Percentiles rank a stretch among this genome's conserved stretches.
These are phyloP conservation scores for Ceuthmochares aereus DNA, from an alignment of 2,113 vertebrate genomes.

Conservation along the genomic window DNA sequence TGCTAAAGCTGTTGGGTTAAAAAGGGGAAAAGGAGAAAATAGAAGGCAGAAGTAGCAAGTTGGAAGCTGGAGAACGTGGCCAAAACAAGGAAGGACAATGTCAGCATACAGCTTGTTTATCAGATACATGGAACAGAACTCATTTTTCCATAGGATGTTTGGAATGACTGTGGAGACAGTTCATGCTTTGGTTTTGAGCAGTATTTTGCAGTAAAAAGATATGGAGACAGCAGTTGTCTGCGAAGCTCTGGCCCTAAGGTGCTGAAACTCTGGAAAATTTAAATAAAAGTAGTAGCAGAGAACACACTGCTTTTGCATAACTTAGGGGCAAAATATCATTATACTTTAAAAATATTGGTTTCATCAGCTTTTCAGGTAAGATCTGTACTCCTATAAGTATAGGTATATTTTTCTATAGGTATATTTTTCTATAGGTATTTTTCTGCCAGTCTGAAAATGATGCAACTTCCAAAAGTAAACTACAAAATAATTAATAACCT, in stretches of 20 bases:
- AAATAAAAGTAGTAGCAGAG: not conserved
- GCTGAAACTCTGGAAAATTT: not conserved
- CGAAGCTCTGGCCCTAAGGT: not conserved
- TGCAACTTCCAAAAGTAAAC: not conserved
- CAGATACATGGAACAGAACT: not conserved
- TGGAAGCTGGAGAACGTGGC: rapidly evolving
- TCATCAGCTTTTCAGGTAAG: not conserved
- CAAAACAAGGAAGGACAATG: not conserved
- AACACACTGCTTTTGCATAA: not conserved
- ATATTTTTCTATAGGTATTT: not conserved
- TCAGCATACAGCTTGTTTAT: not conserved
- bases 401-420: no score
- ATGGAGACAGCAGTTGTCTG: not conserved
- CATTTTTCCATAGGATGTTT: not conserved
- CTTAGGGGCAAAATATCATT: not conserved
- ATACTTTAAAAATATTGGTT: not conserved
- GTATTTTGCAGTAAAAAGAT: not conserved
- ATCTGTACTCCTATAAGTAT: not conserved
- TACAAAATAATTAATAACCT: not conserved
- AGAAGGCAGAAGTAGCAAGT: not conserved
- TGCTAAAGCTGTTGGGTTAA: not conserved
- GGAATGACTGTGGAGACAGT: not conserved
- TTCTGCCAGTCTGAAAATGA: not conserved
- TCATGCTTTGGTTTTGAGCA: not conserved
- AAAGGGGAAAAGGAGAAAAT: not conserved